Base-by-base conservation (phyloP, 1,140 invertebrate species). In the Araneus ventricosus region DNA sequence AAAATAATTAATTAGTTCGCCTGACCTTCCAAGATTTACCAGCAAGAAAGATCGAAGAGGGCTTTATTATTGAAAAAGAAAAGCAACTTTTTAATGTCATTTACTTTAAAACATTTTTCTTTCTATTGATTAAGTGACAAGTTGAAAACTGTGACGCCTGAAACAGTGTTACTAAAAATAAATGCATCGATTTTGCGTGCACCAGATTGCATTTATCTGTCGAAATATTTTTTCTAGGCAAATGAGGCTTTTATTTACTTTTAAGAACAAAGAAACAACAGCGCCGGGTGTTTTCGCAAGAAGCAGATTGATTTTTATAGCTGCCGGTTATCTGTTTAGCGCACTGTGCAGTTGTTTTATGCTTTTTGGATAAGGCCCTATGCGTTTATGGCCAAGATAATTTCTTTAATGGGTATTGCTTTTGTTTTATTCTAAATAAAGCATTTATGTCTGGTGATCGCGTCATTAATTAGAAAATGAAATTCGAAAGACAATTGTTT, bases 261-360 rank as follows among this genome's bases (percentile, higher is more conserved):
- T 75, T 37, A 37, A 34, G 27, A 37, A 75, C 24, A 27, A 30
- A 14, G 63, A 70, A n/a, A 30, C n/a, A 70, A 10, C 24, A 27
- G 5, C 27, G 45, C 45, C 45, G 10, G 45, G 10, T 52, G 45
- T 52, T 30, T 20, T 37, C 30, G 70, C 4, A 37, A 37, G 70
- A 75, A 75, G 34, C 70, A 75, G 70, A 75, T 37, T 75, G 70
- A 75, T 75, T 75, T 37, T 75, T 75, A 75, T 75, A 20, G 70
- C 70, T 6, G 17, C 70, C 30, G 20, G 70, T 75, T 75, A 75
- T 34, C 70, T 20, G 30, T 20, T 6, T 14, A 20, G 10, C 5
- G 34, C 30, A 37, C 20, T 4, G 6, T 75, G 27, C 17, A 20
- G 14, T 75, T 34, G 30, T 75, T 34, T 75, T 20, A 34, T 37